Evolutionary conservation across 2,797 vertebrate genomes (phyloP).

Genomic region (Eulemur albifrons): DNA sequence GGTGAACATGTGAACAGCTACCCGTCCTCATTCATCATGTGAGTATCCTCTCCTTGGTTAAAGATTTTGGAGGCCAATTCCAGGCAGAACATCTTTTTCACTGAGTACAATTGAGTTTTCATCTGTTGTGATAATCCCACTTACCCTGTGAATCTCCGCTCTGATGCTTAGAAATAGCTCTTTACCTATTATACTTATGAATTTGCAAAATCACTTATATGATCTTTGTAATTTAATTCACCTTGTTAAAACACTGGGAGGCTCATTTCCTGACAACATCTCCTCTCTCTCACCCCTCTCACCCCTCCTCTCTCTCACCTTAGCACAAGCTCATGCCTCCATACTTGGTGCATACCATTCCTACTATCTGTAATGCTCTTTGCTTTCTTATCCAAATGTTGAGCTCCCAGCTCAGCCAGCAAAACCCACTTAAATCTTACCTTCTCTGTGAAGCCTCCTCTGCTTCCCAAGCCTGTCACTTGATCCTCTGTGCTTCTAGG

Average conservation of each 20-base stretch:
- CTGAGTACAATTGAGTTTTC: not conserved
- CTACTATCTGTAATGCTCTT: not conserved
- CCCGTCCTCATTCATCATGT: not conserved
- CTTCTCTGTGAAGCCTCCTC: constrained; percentile 27
- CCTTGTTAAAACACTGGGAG: not conserved
- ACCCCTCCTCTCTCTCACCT: not conserved
- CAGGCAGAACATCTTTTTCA: constrained; percentile 21
- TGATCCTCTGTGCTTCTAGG: not conserved
- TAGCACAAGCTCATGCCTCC: not conserved
- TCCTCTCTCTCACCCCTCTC: not conserved
- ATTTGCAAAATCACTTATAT: not conserved
- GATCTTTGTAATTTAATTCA: constrained; percentile 24
- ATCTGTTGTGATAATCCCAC: not conserved
- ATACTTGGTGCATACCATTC: not conserved
- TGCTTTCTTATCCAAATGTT: constrained; percentile 42
- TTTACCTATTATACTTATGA: not conserved
- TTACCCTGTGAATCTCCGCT: not conserved
- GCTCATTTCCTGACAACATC: not conserved
- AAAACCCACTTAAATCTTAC: constrained; percentile 32
- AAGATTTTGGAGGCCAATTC: not conserved
- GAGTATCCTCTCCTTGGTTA: not conserved
- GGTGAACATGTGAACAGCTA: not conserved
- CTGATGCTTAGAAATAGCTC: constrained; percentile 11
- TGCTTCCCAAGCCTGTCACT: constrained; percentile 41
- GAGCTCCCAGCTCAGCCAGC: constrained; percentile 34